phyloP scores from a whole-genome alignment of 1,140 invertebrate species.

The Hydropsyche tenuis region DNA sequence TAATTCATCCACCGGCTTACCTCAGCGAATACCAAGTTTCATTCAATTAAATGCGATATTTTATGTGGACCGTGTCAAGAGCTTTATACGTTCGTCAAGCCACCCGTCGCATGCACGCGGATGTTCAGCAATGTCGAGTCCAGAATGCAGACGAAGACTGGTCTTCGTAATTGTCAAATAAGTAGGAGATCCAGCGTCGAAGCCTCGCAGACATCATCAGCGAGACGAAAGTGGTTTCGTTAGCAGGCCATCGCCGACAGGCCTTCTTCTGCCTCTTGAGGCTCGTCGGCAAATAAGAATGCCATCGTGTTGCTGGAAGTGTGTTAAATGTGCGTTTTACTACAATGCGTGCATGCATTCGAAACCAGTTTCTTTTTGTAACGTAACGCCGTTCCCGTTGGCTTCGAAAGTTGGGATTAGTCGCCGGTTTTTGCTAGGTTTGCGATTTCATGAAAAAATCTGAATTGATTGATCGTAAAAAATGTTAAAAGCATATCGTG shows the following conservation, averaged over 20 bases:
- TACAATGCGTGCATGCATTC: not conserved
- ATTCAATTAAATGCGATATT: too few species aligned
- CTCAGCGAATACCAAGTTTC: too few species aligned
- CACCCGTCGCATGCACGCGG: not conserved
- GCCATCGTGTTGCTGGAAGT: slow-evolving; percentile 15
- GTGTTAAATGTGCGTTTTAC: slow-evolving; percentile 24
- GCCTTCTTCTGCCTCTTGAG: too few species aligned
- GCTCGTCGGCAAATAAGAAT: not conserved
- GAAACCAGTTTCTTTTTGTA: slow-evolving; percentile 43
- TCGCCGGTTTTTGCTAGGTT: too few species aligned
- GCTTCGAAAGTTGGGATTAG: slow-evolving; percentile 15
- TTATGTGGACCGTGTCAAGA: slow-evolving; percentile 16
- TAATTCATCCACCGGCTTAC: too few species aligned
- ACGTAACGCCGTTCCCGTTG: slow-evolving; percentile 48
- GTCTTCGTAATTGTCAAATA: slow-evolving; percentile 42
- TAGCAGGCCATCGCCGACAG: slow-evolving; percentile 6
- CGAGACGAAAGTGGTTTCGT: slow-evolving; percentile 38
- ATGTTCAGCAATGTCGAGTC: not conserved
- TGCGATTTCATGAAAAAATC: too few species aligned
- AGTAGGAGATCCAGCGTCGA: slow-evolving; percentile 33
- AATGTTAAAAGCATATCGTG: too few species aligned
- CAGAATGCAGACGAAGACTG: slow-evolving; percentile 15
- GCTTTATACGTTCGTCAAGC: not conserved
- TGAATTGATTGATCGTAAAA: too few species aligned
- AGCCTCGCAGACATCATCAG: slow-evolving; percentile 9